Evolutionary conservation across 2,888 invertebrate species (phyloP).

Genomic region (Amorpha juglandis): DNA sequence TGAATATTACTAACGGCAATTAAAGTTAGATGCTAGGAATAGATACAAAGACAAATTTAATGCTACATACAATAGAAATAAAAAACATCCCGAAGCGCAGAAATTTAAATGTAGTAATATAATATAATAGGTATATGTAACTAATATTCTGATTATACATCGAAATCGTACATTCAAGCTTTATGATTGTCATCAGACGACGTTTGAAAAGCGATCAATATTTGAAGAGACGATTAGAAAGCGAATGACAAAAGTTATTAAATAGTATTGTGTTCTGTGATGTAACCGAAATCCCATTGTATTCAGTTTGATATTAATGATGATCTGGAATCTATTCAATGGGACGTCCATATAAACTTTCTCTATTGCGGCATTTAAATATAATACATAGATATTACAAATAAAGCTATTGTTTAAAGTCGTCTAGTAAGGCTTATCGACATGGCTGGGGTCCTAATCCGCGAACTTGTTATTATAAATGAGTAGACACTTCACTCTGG

Average conservation of each 20-base stretch:
- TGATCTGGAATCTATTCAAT: constrained; percentile 24
- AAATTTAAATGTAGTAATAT: too few species aligned
- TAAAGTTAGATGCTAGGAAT: too few species aligned
- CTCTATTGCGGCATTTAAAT: constrained; percentile 19
- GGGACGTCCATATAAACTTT: constrained; percentile 25
- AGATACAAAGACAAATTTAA: too few species aligned
- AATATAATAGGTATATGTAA: too few species aligned
- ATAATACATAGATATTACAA: neutral
- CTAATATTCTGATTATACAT: neutral
- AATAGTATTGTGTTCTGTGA: constrained; percentile 23
- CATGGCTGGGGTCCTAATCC: neutral
- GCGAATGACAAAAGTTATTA: constrained; percentile 20
- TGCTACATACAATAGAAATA: too few species aligned
- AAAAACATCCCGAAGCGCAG: too few species aligned
- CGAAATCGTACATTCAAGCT: neutral
- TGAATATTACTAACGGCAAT: too few species aligned
- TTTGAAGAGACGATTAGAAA: constrained; percentile 22
- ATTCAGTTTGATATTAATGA: constrained; percentile 22
- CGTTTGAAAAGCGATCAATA: neutral
- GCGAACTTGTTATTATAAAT: neutral
- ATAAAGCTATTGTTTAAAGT: constrained; percentile 11
- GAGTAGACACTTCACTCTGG: too few species aligned
- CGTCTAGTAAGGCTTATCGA: neutral
- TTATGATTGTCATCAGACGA: constrained; percentile 4
- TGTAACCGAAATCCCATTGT: constrained; percentile 32